Conservation (phyloP, 2,888 invertebrate species). For the Coenonympha arcania region DNA sequence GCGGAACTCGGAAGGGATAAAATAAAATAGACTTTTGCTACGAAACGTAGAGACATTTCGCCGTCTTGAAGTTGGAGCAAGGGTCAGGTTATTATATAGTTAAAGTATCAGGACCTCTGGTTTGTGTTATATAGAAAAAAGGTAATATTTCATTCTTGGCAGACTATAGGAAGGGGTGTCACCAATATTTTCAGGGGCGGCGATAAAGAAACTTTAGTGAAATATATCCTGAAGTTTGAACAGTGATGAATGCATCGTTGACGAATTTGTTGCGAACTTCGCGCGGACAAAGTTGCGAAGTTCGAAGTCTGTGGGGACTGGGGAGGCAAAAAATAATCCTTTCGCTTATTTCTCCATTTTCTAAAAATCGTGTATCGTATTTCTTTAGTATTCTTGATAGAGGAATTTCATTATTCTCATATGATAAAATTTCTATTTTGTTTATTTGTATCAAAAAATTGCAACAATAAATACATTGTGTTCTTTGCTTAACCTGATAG, state of each 20-base stretch:
- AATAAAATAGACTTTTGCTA: not conserved
- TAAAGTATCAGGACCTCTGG: too few species aligned
- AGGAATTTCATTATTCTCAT: not conserved
- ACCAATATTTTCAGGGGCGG: constrained; percentile 7
- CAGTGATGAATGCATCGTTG: constrained; percentile 26
- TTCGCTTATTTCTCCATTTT: constrained; percentile 1
- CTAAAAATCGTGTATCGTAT: too few species aligned
- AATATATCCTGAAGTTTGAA: constrained; percentile 19
- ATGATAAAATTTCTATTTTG: not conserved
- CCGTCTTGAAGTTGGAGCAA: too few species aligned
- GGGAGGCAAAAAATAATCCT: constrained; percentile 24
- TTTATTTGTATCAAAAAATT: not conserved
- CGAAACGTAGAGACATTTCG: too few species aligned
- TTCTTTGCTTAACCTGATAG: too few species aligned
- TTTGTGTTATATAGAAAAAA: too few species aligned
- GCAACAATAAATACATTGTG: not conserved
- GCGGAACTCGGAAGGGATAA: constrained; percentile 5
- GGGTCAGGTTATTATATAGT: too few species aligned
- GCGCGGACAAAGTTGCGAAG: constrained; percentile 17
- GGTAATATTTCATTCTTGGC: too few species aligned
- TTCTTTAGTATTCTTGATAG: too few species aligned
- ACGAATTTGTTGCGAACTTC: constrained; percentile 25
- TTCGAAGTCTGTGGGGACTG: constrained; percentile 25
- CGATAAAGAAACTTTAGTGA: constrained; percentile 14
- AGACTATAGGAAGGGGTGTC: too few species aligned